A percentile compares a stretch with the other conserved stretches of the same genome.
These are phyloP conservation scores for Lysiphlebus fabarum DNA, from an alignment of 1,140 invertebrate species.

Conservation along the genomic window DNA sequence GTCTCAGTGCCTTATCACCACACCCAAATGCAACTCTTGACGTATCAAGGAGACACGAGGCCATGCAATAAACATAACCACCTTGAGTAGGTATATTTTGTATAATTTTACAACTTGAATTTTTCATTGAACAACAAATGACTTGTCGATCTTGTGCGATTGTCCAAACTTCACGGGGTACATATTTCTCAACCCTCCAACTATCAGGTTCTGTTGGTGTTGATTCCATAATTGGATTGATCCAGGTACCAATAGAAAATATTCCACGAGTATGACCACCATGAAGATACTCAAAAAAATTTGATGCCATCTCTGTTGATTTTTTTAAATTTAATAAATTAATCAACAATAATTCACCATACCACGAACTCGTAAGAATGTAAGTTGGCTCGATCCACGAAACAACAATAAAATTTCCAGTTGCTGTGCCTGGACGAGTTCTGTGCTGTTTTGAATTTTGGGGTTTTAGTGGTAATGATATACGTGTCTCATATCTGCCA, in stretches of 20 bases:
- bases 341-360: constrained; percentile 59
- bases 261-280: constrained; percentile 54
- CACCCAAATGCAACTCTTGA: constrained; percentile 66
- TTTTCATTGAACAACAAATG: constrained; percentile 53
- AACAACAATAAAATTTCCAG: constrained; percentile 53
- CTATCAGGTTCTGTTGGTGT: constrained; percentile 22
- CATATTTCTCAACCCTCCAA: constrained; percentile 30
- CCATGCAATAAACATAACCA: constrained; percentile 64
- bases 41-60: constrained; percentile 68
- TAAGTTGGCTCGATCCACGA: constrained; percentile 57
- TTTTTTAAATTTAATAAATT: constrained; percentile 39
- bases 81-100: constrained; percentile 62
- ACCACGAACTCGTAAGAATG: constrained; percentile 53
- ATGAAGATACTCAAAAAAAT: constrained; percentile 41
- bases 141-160: constrained; percentile 64
- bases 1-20: constrained; percentile 67
- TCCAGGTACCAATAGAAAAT: constrained; percentile 52
- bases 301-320: constrained; percentile 26
- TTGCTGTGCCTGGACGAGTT: constrained; percentile 32
- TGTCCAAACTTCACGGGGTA: constrained; percentile 56
- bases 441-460: constrained; percentile 33
- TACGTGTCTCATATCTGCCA: constrained; percentile 52
- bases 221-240: not conserved
- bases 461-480: constrained; percentile 38
- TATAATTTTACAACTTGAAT: constrained; percentile 42